Conservation (phyloP, 2,888 invertebrate genomes). For the Aplocera efformata region DNA sequence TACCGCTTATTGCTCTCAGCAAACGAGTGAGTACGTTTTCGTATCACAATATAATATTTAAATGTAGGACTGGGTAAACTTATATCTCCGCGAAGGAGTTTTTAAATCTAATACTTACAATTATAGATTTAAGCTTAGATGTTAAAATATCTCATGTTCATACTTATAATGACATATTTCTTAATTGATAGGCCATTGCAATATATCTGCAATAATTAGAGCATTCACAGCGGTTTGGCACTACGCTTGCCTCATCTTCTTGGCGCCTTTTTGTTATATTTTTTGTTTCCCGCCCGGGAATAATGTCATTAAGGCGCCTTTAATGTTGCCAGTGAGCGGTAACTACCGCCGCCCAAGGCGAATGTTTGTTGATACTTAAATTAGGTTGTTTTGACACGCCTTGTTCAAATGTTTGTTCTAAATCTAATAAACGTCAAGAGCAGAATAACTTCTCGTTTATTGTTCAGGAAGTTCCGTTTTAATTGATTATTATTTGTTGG, state of each 20-base stretch:
- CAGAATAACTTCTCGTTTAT: slow-evolving; percentile 62
- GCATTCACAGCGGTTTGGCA: slow-evolving; percentile 19
- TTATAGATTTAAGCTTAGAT: too few relatives aligned
- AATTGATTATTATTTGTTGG: slow-evolving; percentile 34
- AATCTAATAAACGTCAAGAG: slow-evolving; percentile 77
- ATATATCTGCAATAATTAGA: slow-evolving; percentile 7
- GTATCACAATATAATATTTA: too few relatives aligned
- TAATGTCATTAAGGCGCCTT: slow-evolving; percentile 80
- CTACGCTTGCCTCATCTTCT: slow-evolving; percentile 58
- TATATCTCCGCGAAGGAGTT: too few relatives aligned
- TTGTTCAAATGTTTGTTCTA: slow-evolving; percentile 78
- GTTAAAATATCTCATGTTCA: too few relatives aligned
- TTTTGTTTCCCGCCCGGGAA: slow-evolving; percentile 75
- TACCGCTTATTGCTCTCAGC: neutral
- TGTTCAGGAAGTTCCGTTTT: slow-evolving; percentile 42
- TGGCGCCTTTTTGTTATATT: slow-evolving; percentile 70
- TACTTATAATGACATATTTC: too few relatives aligned
- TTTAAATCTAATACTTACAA: too few relatives aligned
- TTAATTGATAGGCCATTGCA: neutral
- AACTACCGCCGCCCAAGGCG: slow-evolving; percentile 74
- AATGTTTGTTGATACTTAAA: slow-evolving; percentile 81
- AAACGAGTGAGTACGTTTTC: too few relatives aligned
- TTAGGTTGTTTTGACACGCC: slow-evolving; percentile 80
- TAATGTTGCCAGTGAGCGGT: slow-evolving; percentile 77
- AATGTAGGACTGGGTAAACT: too few relatives aligned